Conservation (phyloP, 1,140 invertebrate species). For the Vanessa atalanta region DNA sequence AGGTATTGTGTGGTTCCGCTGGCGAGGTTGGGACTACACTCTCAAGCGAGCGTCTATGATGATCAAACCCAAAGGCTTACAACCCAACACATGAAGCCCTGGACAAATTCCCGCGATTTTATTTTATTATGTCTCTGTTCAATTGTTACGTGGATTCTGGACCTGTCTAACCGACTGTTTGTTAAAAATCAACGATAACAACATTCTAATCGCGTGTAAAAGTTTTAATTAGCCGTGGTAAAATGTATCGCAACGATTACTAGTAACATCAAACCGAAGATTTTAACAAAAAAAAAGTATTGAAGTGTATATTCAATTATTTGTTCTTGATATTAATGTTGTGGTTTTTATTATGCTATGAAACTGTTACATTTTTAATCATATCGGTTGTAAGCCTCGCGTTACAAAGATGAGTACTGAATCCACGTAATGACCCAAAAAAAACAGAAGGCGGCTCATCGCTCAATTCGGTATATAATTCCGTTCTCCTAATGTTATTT, state of each 20-base stretch:
- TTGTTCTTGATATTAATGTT: too few relatives aligned
- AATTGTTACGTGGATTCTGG: constrained; percentile 67
- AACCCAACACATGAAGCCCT: constrained; percentile 78
- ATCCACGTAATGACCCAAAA: constrained; percentile 63
- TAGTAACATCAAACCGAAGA: background rate
- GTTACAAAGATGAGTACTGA: constrained; percentile 31
- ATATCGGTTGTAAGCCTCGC: background rate
- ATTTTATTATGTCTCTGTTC: constrained; percentile 61
- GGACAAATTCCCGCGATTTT: constrained; percentile 12
- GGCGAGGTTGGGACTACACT: constrained; percentile 96
- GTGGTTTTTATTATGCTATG: background rate
- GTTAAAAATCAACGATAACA: background rate
- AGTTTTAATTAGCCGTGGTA: background rate
- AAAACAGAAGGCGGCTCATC: constrained; percentile 59
- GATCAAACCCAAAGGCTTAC: constrained; percentile 90
- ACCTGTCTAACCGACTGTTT: constrained; percentile 13
- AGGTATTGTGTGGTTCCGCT: constrained; percentile 96
- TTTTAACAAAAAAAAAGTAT: background rate
- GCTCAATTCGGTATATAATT: constrained; percentile 59
- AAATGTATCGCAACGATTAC: background rate
- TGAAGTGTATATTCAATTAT: background rate
- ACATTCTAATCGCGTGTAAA: background rate
- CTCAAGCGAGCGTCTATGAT: constrained; percentile 94
- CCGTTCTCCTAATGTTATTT: constrained; percentile 36
- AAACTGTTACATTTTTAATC: background rate